Percentiles rank a stretch among this genome's conserved stretches.
These are phyloP conservation scores for Alethe diademata DNA, from an alignment of 2,113 vertebrate species.

Conservation along the genomic window DNA sequence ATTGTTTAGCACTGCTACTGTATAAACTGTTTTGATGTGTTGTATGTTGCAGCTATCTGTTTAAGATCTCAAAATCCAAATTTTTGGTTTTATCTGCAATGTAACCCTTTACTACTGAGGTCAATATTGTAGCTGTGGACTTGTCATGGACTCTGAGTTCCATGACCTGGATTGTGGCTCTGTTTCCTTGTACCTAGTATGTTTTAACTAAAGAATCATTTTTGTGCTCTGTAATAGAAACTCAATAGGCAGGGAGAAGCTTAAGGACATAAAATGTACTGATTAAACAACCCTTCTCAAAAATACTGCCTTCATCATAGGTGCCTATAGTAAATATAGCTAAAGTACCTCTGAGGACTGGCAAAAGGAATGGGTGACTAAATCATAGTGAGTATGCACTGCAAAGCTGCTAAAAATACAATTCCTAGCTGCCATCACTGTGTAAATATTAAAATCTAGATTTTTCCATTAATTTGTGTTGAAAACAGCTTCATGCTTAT, in stretches of 20 bases:
- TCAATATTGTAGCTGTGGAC: not conserved
- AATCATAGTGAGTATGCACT: conserved; percentile 24
- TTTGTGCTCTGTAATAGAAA: conserved; percentile 24
- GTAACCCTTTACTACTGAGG: not conserved
- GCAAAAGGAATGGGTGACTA: conserved; percentile 13
- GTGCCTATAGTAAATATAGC: conserved; percentile 47
- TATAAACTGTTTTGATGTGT: not conserved
- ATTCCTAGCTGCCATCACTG: conserved; percentile 47
- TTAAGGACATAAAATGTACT: conserved; percentile 53
- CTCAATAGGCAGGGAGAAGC: conserved; percentile 36
- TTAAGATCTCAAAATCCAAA: not conserved
- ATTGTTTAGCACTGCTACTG: not conserved
- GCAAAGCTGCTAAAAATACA: conserved; percentile 53
- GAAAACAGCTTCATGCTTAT: conserved; percentile 24
- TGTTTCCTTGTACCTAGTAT: conserved; percentile 5
- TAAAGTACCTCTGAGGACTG: not conserved
- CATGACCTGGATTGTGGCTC: not conserved
- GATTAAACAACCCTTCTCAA: conserved; percentile 60
- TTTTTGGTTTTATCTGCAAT: not conserved
- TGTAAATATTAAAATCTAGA: conserved; percentile 35
- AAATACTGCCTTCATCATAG: conserved; percentile 51
- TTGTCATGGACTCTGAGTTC: not conserved
- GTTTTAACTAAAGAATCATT: conserved; percentile 46
- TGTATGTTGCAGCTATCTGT: not conserved
- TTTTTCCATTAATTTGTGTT: conserved; percentile 36